phyloP scores from a whole-genome alignment of 2,888 invertebrate genomes.

The Leptopilina drosophilae region DNA sequence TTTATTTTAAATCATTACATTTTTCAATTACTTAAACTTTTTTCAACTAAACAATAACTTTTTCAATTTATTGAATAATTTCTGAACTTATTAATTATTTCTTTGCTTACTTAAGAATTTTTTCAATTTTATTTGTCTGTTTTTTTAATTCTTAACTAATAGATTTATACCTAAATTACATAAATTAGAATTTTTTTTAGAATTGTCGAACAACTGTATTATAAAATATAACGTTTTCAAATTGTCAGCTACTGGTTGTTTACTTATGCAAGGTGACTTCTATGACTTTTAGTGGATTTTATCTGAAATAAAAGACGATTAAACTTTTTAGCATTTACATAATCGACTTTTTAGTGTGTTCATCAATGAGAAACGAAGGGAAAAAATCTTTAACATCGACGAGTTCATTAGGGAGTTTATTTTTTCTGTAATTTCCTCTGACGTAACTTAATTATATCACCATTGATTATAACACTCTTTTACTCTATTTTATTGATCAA shows the following conservation, averaged over 20 bases:
- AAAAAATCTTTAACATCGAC: not conserved
- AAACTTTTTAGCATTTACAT: conserved; percentile 32
- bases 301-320: conserved; percentile 12
- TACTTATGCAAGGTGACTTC: conserved; percentile 9
- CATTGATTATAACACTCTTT: not conserved
- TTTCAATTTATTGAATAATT: no score
- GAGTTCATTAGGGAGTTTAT: conserved; percentile 30
- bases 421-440: not conserved
- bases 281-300: conserved; percentile 8
- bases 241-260: not conserved
- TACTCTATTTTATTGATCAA: conserved; percentile 12
- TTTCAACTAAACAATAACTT: no score
- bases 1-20: no score
- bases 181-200: no score
- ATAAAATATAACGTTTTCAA: not conserved
- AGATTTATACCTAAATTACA: no score
- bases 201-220: not conserved
- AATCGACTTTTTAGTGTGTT: not conserved
- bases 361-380: conserved; percentile 13
- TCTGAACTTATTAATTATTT: no score
- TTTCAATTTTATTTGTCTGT: no score
- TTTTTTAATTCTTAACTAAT: no score
- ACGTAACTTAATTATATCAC: conserved; percentile 6
- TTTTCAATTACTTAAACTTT: no score
- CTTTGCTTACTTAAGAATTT: no score